phyloP scores from a whole-genome alignment of 2,888 invertebrate genomes.

The Helobdella robusta region DNA sequence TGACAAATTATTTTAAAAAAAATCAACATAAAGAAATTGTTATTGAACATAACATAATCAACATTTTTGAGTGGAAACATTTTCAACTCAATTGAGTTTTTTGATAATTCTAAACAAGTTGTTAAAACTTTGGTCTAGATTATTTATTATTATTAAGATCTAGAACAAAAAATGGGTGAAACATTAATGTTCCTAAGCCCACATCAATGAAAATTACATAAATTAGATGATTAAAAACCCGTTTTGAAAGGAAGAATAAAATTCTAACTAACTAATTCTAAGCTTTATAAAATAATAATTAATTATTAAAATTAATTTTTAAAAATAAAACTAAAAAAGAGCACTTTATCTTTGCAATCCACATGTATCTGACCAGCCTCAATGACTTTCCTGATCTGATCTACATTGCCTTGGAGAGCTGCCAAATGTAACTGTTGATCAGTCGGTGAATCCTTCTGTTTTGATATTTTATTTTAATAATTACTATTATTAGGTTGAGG shows the following conservation, averaged over 20 bases:
- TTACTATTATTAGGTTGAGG: too few relatives aligned
- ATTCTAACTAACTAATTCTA: neutral
- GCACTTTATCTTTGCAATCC: conserved; percentile 84
- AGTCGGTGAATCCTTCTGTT: conserved; percentile 64
- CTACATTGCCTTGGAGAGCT: conserved; percentile 73
- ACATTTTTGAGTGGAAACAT: too few relatives aligned
- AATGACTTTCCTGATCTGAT: conserved; percentile 65
- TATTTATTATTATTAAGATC: too few relatives aligned
- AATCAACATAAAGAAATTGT: too few relatives aligned
- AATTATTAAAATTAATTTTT: neutral
- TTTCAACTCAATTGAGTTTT: too few relatives aligned
- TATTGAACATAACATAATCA: too few relatives aligned
- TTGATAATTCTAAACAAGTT: too few relatives aligned
- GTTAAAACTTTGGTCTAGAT: too few relatives aligned
- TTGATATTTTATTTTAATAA: neutral
- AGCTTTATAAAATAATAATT: neutral
- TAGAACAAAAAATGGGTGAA: too few relatives aligned
- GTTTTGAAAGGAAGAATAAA: conserved; percentile 16
- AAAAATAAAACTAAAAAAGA: neutral
- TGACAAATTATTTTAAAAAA: neutral
- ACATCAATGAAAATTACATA: too few relatives aligned
- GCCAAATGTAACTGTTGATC: conserved; percentile 86
- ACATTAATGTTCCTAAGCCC: too few relatives aligned
- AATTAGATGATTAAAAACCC: too few relatives aligned
- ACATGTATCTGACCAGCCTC: conserved; percentile 89